Evolutionary conservation across 2,888 invertebrate species (phyloP).

Genomic region (Drosophila koepferae): DNA sequence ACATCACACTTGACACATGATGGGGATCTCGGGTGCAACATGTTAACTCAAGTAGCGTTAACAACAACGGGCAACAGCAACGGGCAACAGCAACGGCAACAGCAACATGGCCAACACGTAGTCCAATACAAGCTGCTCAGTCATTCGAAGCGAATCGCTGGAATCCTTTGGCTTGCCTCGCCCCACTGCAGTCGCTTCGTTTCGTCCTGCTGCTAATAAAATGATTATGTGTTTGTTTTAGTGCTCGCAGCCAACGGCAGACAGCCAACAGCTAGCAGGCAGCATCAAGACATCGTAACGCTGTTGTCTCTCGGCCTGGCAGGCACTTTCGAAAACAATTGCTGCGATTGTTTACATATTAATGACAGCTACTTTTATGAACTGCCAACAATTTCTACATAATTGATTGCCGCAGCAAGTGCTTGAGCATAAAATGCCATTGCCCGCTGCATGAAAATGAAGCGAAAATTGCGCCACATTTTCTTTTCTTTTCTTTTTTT

Average conservation of each 20-base stretch:
- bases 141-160: conserved; percentile 44
- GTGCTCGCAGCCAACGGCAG: conserved; percentile 53
- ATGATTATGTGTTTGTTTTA: conserved; percentile 79
- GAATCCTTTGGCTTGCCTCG: conserved; percentile 55
- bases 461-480: conserved; percentile 43
- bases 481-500: neutral
- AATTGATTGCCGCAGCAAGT: conserved; percentile 63
- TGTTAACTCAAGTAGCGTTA: conserved; percentile 74
- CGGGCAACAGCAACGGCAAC: conserved; percentile 20
- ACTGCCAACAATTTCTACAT: conserved; percentile 66
- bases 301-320: conserved; percentile 23
- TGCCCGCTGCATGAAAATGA: conserved; percentile 19
- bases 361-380: conserved; percentile 70
- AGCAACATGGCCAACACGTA: conserved; percentile 55
- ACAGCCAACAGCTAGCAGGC: neutral
- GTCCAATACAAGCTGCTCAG: conserved; percentile 44
- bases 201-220: conserved; percentile 71
- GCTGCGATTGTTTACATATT: conserved; percentile 73
- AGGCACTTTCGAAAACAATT: conserved; percentile 67
- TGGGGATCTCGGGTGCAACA: conserved; percentile 70
- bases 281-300: conserved; percentile 10
- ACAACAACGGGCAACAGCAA: conserved; percentile 30
- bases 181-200: conserved; percentile 16
- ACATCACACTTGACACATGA: conserved; percentile 59
- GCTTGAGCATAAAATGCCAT: conserved; percentile 35